phyloP scores from a whole-genome alignment of 2,797 vertebrate genomes.

The Lepus oiostolus region DNA sequence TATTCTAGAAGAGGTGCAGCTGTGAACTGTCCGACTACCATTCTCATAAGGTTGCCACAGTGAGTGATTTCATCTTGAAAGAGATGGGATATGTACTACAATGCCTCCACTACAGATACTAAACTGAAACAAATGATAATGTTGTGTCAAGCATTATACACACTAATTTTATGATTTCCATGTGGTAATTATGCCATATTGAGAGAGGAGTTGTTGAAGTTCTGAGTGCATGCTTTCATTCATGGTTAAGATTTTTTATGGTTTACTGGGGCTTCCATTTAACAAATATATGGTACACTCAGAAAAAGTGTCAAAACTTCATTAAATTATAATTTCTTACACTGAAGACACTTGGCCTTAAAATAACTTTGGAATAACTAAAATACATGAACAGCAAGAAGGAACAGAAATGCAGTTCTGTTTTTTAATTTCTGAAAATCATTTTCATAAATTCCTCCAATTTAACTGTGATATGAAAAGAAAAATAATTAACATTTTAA shows the following conservation, averaged over 20 bases:
- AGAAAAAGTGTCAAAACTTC: background rate
- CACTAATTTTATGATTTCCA: slow-evolving; percentile 17
- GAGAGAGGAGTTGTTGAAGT: background rate
- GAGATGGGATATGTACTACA: background rate
- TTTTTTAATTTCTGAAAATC: background rate
- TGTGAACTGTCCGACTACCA: background rate
- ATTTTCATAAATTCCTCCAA: background rate
- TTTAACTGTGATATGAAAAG: background rate
- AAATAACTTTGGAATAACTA: background rate
- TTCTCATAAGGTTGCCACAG: background rate
- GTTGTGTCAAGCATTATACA: background rate
- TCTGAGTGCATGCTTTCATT: background rate
- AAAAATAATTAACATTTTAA: slow-evolving; percentile 38
- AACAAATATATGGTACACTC: background rate
- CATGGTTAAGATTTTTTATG: background rate
- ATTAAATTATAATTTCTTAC: background rate
- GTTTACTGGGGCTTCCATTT: background rate
- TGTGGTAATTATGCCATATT: background rate
- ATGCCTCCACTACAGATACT: background rate
- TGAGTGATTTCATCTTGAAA: background rate
- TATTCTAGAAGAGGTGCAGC: background rate
- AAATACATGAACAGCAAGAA: background rate
- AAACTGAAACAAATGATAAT: background rate
- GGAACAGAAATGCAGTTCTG: background rate
- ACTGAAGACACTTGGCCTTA: background rate